Evolutionary conservation across 2,113 vertebrate genomes (phyloP).

Genomic region (Gadus macrocephalus): DNA sequence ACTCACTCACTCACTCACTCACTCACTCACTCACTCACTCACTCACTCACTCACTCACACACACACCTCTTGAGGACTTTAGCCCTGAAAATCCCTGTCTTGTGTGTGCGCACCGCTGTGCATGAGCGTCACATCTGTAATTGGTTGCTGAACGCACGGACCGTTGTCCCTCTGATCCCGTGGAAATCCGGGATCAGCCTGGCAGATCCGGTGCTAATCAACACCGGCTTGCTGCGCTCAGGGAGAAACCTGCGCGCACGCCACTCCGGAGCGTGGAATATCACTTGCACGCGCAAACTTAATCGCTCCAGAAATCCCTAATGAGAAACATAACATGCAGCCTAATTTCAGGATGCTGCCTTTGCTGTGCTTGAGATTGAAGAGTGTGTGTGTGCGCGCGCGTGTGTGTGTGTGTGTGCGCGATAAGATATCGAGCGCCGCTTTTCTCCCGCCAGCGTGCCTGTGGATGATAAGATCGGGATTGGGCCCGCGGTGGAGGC

Average conservation of each 20-base stretch:
- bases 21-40: conserved; percentile 11
- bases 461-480: conserved; percentile 54
- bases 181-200: conserved; percentile 65
- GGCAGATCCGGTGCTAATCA: conserved; percentile 63
- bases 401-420: conserved; percentile 39
- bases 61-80: conserved; percentile 31
- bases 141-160: conserved; percentile 47
- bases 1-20: no score
- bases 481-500: conserved; percentile 36
- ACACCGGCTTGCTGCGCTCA: conserved; percentile 23
- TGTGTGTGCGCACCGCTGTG: conserved; percentile 11
- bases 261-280: conserved; percentile 42
- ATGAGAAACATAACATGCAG: conserved; percentile 57
- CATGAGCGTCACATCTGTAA: conserved; percentile 54
- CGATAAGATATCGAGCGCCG: conserved; percentile 34
- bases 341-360: conserved; percentile 61
- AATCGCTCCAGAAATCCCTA: conserved; percentile 60
- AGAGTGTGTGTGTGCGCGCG: conserved; percentile 28
- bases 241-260: conserved; percentile 40
- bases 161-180: conserved; percentile 54
- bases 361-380: not conserved
- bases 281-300: conserved; percentile 37
- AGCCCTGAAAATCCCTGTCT: conserved; percentile 26
- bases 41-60: no score
- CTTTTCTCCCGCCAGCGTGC: conserved; percentile 36